Evolutionary conservation across 2,797 vertebrate genomes (phyloP).

Genomic region (Pristis pectinata): DNA sequence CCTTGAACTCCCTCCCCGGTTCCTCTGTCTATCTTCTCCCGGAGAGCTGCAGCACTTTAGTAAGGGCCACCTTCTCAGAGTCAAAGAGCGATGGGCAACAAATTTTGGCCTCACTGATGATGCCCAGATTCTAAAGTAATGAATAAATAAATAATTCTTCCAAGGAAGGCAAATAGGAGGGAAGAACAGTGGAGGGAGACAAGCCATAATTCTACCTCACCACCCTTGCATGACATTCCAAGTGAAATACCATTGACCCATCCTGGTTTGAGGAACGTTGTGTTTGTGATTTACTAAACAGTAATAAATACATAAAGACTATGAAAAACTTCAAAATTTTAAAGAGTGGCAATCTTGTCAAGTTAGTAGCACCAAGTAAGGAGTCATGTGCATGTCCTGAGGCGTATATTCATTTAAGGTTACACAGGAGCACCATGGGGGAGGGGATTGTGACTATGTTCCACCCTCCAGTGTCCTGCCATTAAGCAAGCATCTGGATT

Average conservation of each 20-base stretch:
- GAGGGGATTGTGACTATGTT: background rate
- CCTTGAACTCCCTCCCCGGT: no score
- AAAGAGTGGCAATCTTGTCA: background rate
- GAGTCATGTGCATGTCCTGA: background rate
- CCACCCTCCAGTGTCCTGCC: background rate
- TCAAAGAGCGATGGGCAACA: no score
- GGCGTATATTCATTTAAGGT: background rate
- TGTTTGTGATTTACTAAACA: background rate
- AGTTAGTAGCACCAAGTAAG: background rate
- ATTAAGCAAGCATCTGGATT: background rate
- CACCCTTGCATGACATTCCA: no score
- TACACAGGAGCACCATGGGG: background rate
- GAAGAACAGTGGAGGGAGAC: background rate
- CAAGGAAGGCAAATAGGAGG: background rate
- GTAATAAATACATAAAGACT: no score
- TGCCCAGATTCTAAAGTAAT: no score
- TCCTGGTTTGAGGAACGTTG: background rate
- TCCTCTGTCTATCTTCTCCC: no score
- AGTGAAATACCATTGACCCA: background rate
- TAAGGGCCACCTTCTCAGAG: no score
- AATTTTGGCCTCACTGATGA: no score
- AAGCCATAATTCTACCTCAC: background rate
- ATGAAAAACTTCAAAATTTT: background rate
- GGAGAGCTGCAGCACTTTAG: no score
- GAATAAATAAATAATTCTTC: background rate